These are phyloP conservation scores for Adela reaumurella DNA, from an alignment of 2,888 invertebrate genomes.

Conservation along the genomic window DNA sequence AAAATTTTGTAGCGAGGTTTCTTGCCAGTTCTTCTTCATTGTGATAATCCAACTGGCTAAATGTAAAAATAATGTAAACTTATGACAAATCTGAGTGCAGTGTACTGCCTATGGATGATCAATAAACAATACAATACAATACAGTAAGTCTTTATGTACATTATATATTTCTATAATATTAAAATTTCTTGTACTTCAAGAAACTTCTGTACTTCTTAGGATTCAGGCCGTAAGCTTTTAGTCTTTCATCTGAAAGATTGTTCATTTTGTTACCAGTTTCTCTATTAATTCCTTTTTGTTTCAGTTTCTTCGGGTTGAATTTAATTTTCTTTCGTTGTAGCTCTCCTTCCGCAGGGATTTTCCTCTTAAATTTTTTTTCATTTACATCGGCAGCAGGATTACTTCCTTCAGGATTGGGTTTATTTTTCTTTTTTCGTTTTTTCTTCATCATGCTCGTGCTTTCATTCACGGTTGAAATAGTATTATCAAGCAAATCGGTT, in stretches of 20 bases:
- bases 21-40: too few species aligned
- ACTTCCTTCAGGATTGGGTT: constrained; percentile 1
- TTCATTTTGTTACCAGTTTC: constrained; percentile 29
- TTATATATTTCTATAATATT: constrained; percentile 13
- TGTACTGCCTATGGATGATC: too few species aligned
- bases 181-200: constrained; percentile 62
- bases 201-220: constrained; percentile 83
- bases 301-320: constrained; percentile 10
- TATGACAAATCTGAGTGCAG: too few species aligned
- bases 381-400: constrained; percentile 5
- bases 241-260: constrained; percentile 70
- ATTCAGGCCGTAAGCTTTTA: constrained; percentile 89
- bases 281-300: too few species aligned
- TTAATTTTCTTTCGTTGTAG: constrained; percentile 15
- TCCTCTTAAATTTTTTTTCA: constrained; percentile 15
- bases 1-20: too few species aligned
- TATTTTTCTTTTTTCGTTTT: constrained; percentile 11
- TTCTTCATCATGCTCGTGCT: constrained; percentile 18
- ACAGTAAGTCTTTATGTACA: too few species aligned
- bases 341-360: constrained; percentile 9
- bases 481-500: constrained; percentile 6
- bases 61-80: too few species aligned
- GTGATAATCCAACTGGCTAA: too few species aligned
- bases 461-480: too few species aligned
- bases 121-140: too few species aligned